Evolutionary conservation across 2,797 vertebrate species (phyloP).

Genomic region (Phrynocephalus forsythii): DNA sequence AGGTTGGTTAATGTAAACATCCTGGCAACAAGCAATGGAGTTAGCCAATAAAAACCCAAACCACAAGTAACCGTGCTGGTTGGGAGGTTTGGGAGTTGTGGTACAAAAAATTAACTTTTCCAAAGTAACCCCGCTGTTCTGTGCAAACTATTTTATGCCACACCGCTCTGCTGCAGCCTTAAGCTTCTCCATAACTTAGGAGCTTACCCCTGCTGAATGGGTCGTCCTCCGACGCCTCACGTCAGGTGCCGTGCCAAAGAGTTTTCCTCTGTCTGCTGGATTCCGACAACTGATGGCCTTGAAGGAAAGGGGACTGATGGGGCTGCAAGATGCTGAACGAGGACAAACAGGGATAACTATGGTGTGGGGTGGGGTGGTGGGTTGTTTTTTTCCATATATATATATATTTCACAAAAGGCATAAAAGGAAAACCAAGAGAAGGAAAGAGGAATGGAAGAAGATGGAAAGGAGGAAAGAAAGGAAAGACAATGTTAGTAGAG

Average conservation of each 20-base stretch:
- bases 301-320: conserved; percentile 90
- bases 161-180: not conserved
- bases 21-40: too few relatives aligned
- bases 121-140: not conserved
- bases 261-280: conserved; percentile 80
- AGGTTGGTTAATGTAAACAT: too few relatives aligned
- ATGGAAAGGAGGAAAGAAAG: conserved; percentile 74
- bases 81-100: not conserved
- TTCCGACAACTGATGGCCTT: conserved; percentile 87
- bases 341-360: conserved; percentile 98
- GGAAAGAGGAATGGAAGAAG: conserved; percentile 67
- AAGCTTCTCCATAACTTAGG: conserved; percentile 22
- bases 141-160: not conserved
- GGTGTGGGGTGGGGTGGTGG: conserved; percentile 70
- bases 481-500: conserved; percentile 77
- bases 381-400: conserved; percentile 37
- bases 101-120: not conserved
- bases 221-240: conserved; percentile 78
- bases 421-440: conserved; percentile 73
- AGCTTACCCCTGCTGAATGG: conserved; percentile 71
- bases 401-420: conserved; percentile 73
- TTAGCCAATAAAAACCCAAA: too few relatives aligned
- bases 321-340: conserved; percentile 99
- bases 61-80: too few relatives aligned
- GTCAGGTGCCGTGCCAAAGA: conserved; percentile 80